Evolutionary conservation across 2,888 invertebrate genomes (phyloP).

Genomic region (Sipunculus nudus): DNA sequence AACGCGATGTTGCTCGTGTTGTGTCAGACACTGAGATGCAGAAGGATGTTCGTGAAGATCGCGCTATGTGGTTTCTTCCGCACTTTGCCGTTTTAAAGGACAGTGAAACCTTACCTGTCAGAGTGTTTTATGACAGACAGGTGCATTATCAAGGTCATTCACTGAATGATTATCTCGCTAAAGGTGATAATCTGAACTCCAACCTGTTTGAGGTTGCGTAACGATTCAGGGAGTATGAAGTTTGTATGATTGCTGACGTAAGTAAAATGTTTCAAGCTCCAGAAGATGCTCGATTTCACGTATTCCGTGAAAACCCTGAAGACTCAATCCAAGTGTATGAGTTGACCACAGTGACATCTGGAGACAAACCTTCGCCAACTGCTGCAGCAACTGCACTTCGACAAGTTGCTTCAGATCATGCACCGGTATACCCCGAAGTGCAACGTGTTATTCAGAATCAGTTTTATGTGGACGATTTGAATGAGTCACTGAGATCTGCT

Average conservation of each 20-base stretch:
- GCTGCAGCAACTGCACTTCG: constrained; percentile 5
- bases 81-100: neutral
- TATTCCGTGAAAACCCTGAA: neutral
- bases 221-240: constrained; percentile 4
- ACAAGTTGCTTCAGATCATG: constrained; percentile 3
- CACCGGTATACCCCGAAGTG: neutral
- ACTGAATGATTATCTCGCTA: constrained; percentile 2
- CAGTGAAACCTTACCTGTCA: constrained; percentile 5
- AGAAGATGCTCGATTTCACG: neutral
- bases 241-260: constrained; percentile 4
- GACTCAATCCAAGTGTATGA: neutral
- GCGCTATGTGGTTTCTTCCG: neutral
- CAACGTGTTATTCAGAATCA: neutral
- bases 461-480: neutral
- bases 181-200: constrained; percentile 5
- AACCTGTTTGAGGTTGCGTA: constrained; percentile 6
- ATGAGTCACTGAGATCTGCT: neutral
- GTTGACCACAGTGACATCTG: neutral
- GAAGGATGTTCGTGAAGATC: neutral
- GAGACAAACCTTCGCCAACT: constrained; percentile 10
- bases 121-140: constrained; percentile 14
- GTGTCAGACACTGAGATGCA: neutral
- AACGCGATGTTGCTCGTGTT: neutral
- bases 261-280: constrained; percentile 6
- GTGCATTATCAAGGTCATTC: constrained; percentile 11